Evolutionary conservation across 2,797 vertebrate genomes (phyloP), one percentile per base, ranked within the genome.

Genomic region (Micropoecilia bifurca): DNA sequence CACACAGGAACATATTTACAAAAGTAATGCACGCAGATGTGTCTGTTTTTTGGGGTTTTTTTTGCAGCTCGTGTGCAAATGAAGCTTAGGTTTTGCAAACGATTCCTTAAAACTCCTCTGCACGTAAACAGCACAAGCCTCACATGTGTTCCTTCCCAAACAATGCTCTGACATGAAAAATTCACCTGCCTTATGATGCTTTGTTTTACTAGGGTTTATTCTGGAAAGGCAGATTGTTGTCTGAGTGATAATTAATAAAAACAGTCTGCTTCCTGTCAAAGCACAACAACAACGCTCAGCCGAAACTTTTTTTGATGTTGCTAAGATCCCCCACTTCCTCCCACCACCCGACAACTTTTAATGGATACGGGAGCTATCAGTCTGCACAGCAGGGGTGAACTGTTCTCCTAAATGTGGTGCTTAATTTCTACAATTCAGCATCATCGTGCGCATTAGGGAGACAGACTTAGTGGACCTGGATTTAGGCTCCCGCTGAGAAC

Each of bases 401-500:
- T 12, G 71, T 79, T 82, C 80, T 20, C 12, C 81, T 85, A 80
- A 89, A 88, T 73, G 80, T 45, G 78, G 2, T 66, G 80, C 87
- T 91, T 92, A 89, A 89, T 93, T 90, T 92, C 85, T 82, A 80
- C 63, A 69, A 77, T 89, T 89, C 89, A 86, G 79, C 88, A 82
- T 91, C 91, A 90, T 85, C 82, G 33, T 74, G 36, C 80, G 83
- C 85, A 89, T 92, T 88, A 90, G 83, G 83, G 76, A 71, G 71
- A 71, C 76, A 85, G 85, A 87, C 89, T 85, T 76, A 66, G 83
- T 1, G 8, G 78, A 88, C 85, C 76, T 68, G 33, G 80, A 88
- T 85, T 86, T 75, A 75, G 77, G 79, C 80, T 87, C 86, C 85
- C 71, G 82, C 88, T 90, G 93, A 93, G 91, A 94, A 94, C 90